These are phyloP conservation scores for Cephus nigrinus DNA, from an alignment of 2,888 invertebrate genomes.

Conservation along the genomic window DNA sequence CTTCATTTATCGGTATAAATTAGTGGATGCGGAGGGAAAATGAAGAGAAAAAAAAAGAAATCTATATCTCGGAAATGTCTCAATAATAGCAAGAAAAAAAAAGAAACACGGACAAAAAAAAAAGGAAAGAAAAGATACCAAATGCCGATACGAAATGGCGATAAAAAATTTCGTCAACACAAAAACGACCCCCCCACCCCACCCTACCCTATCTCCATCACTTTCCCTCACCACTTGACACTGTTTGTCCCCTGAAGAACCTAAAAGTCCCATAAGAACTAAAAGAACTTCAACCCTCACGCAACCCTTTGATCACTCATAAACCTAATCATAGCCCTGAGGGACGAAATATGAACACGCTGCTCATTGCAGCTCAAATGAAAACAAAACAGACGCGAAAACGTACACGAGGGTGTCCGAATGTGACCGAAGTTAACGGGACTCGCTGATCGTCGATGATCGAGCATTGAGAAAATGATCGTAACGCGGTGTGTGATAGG, in stretches of 20 bases:
- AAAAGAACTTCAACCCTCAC: not conserved
- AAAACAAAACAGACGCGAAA: constrained; percentile 27
- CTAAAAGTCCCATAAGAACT: not conserved
- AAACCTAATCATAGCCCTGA: not conserved
- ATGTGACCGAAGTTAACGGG: not conserved
- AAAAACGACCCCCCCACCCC: not conserved
- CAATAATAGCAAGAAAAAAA: constrained; percentile 16
- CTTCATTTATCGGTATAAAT: constrained; percentile 55
- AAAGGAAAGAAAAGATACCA: constrained; percentile 13
- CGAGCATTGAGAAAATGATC: not conserved
- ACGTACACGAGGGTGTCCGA: constrained; percentile 25
- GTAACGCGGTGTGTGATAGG: constrained; percentile 61
- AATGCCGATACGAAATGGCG: constrained; percentile 33
- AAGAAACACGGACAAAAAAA: not conserved
- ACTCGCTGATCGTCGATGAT: not conserved
- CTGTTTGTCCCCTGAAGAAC: not conserved
- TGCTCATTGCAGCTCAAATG: constrained; percentile 2
- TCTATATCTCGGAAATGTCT: not conserved
- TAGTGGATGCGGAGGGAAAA: not conserved
- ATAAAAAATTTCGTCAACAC: constrained; percentile 10
- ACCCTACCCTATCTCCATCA: not conserved
- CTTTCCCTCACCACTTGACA: not conserved
- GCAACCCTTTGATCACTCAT: not conserved
- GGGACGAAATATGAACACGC: not conserved
- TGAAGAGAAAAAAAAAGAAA: not conserved